Base-by-base conservation (phyloP, 2,113 vertebrate genomes). In the Catagonus wagneri region DNA sequence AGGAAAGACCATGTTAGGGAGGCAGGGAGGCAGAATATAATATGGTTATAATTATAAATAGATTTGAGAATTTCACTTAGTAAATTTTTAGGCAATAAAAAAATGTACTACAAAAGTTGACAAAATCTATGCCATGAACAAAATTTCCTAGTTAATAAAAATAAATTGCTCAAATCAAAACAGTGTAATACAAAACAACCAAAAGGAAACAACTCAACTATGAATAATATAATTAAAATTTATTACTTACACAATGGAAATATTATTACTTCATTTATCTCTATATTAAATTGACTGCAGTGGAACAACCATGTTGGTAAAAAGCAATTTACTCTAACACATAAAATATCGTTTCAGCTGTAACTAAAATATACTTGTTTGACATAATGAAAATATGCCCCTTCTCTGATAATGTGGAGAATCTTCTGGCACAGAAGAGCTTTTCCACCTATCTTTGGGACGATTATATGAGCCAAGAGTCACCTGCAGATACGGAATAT, bases 401-500 rank as follows among this genome's bases (percentile, higher is more conserved):
- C 16, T 81, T 89, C 52, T 69, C n/a, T 89, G 56, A 34, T 60
- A 92, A 60, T 13, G 10, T 4, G 39, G 72, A 91, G 23, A 90
- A 58, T 56, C 3, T 72, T 22, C 50, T 86, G 39, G 8, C 34
- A 90, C 27, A 79, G 11, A 72, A 56, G 27, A 83, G 20, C 11
- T 68, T 63, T 90, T 60, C 65, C 15, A 54, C 50, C 27, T 81
- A 29, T 89, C 52, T 83, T 69, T 54, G 22, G 76, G 39, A 89
- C 75, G 44, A 80, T 75, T 93, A 75, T 34, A 20, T 17, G 72
- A 95, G 65, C 54, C 85, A 94, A 76, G 44, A 89, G 54, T 27
- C 60, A 96, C 89, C 52, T 86, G 58, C 36, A 91, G n/a, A 80
- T 75, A 76, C 15, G 72, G 69, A 94, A 85, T 80, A 93, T 89